Conservation (phyloP, 2,113 vertebrate species). For the Clarias gariepinus region DNA sequence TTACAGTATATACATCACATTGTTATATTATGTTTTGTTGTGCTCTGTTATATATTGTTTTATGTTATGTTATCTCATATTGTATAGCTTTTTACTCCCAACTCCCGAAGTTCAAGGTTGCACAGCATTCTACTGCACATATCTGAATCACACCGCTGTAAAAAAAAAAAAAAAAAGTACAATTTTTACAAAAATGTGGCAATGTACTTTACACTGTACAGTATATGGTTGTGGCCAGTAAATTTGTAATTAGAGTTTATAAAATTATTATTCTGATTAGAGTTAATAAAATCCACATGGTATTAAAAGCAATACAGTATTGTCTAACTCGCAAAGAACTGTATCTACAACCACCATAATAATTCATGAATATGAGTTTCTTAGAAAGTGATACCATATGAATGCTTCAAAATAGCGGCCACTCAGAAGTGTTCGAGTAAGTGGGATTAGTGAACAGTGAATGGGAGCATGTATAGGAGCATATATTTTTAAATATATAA, state of each 20-base stretch:
- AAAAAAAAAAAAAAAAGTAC: neutral
- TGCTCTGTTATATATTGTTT: no score
- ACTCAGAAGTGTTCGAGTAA: neutral
- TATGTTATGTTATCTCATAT: no score
- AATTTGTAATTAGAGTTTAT: neutral
- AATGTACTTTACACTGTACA: neutral
- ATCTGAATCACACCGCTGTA: neutral
- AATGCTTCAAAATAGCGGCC: neutral
- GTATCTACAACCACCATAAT: neutral
- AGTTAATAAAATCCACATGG: neutral
- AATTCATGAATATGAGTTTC: neutral
- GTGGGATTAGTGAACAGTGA: neutral
- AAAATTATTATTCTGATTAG: neutral
- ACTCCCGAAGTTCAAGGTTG: neutral
- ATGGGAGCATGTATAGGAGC: neutral
- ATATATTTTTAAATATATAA: no score
- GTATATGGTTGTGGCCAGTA: neutral
- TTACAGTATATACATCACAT: no score
- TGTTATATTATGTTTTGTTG: no score
- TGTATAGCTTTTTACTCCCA: neutral
- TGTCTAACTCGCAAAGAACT: neutral
- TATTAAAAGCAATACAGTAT: neutral
- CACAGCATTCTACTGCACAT: neutral
- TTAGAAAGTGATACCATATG: neutral
- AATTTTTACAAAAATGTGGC: no score